Conservation (phyloP, 1,140 invertebrate species). For the Drosophila lacertosa region DNA sequence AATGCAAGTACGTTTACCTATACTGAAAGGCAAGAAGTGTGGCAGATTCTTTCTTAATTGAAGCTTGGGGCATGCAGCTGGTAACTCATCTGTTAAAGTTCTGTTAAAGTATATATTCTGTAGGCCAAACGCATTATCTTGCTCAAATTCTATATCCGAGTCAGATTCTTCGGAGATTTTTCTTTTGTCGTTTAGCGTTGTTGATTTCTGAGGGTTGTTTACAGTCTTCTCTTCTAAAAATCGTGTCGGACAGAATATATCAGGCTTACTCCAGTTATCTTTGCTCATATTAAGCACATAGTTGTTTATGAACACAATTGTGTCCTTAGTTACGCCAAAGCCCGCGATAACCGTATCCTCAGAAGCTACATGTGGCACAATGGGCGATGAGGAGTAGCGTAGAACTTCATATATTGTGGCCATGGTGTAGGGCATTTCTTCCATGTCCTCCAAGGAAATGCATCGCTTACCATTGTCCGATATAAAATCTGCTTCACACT, state of each 20-base stretch:
- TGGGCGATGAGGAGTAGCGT: conserved; percentile 92
- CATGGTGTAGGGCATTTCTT: conserved; percentile 91
- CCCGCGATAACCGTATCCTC: conserved; percentile 90
- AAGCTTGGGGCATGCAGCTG: not conserved
- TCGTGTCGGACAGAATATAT: conserved; percentile 89
- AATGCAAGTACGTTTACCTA: conserved; percentile 94
- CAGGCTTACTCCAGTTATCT: conserved; percentile 89
- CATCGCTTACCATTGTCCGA: conserved; percentile 85
- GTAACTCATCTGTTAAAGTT: not conserved
- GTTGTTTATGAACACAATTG: conserved; percentile 94
- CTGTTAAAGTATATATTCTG: not conserved
- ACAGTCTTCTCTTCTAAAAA: conserved; percentile 84
- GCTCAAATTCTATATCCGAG: conserved; percentile 38
- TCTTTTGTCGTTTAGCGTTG: not conserved
- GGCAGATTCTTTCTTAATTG: conserved; percentile 85
- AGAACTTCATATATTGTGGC: conserved; percentile 92
- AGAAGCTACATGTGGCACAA: conserved; percentile 95
- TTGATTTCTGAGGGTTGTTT: not conserved
- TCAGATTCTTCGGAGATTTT: conserved; percentile 23
- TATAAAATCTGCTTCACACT: conserved; percentile 88
- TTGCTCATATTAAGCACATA: conserved; percentile 92
- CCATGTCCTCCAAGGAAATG: conserved; percentile 88
- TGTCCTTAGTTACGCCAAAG: conserved; percentile 91
- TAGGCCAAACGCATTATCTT: conserved; percentile 1
- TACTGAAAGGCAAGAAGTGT: conserved; percentile 94